Evolutionary conservation across 2,113 vertebrate genomes (phyloP).

Genomic region (Eolophus roseicapilla): DNA sequence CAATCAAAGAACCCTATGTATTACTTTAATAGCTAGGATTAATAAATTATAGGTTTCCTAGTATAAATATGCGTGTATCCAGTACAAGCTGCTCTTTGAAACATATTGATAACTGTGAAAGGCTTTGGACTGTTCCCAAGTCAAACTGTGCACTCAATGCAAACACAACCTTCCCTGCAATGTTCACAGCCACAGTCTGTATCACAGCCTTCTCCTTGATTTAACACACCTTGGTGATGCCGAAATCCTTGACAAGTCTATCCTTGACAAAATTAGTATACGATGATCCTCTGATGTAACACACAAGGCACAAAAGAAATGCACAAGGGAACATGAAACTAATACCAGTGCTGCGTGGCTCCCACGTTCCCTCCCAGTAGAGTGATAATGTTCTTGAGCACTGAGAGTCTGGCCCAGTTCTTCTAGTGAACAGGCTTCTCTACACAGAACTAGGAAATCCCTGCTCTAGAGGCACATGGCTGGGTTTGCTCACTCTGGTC

Average conservation of each 20-base stretch:
- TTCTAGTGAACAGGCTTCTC: not conserved
- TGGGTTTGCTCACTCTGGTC: not conserved
- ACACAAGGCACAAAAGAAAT: not conserved
- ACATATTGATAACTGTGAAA: not conserved
- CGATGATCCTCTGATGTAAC: accelerated
- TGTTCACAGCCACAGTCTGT: not conserved
- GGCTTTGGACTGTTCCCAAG: not conserved
- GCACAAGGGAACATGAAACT: not conserved
- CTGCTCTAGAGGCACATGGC: not conserved
- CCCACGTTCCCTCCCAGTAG: not conserved
- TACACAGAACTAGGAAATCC: not conserved
- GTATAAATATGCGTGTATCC: not conserved
- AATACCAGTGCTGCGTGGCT: not conserved
- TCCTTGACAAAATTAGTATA: not conserved
- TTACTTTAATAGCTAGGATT: conserved; percentile 48
- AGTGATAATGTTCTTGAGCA: not conserved
- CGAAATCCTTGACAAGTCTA: not conserved
- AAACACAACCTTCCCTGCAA: not conserved
- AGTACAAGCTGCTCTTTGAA: conserved; percentile 20
- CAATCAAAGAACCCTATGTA: conserved; percentile 22
- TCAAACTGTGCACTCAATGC: not conserved
- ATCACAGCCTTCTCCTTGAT: not conserved
- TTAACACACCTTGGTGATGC: not conserved
- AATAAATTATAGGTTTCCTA: conserved; percentile 50
- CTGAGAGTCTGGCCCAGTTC: not conserved